Evolutionary conservation across 2,888 invertebrate species (phyloP), one percentile per base, ranked within the genome.

Genomic region (Macrophya alboannulata): DNA sequence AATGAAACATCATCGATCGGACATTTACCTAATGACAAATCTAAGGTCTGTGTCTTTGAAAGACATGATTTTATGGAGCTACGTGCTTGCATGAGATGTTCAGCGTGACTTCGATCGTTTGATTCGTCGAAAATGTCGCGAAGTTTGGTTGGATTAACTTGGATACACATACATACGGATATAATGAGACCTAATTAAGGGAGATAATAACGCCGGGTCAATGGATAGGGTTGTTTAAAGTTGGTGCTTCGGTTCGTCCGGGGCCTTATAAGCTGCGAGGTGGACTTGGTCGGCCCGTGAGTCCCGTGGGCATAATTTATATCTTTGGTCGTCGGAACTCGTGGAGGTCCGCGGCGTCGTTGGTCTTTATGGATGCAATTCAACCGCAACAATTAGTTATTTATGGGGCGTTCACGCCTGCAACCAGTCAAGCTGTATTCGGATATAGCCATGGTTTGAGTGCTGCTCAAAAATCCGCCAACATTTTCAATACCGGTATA

Each of bases 321-420:
- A 90, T 88, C 89, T 86, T 87, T 85, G 89, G 86, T 88, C 86
- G 88, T 84, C 84, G 88, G 86, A 88, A 88, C 90, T 90, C 89
- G 88, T 89, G 89, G 89, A 83, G 89, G 89, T 89, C 90, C 88
- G 71, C 65, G 86, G 87, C 83, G 48, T 83, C 83, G 83, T 83
- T 83, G 83, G 83, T 55, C 48, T 83, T 83, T 88, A 88, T 88
- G 87, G 85, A 86, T 85, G 87, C 86, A 86, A 87, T 87, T 87
- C 87, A 87, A 84, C 88, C 84, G 87, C 87, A 88, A 89, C 89
- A 88, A 91, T 90, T 89, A 89, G 89, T 91, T 91, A 91, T 89
- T 90, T 90, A 90, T 85, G 89, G 86, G 86, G 88, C 88, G 88
- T 89, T 89, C 88, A 87, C 88, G 88, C 88, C 88, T 65, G 83